Evolutionary conservation across 2,888 invertebrate species (phyloP).

Genomic region (Agonopterix heracliana): DNA sequence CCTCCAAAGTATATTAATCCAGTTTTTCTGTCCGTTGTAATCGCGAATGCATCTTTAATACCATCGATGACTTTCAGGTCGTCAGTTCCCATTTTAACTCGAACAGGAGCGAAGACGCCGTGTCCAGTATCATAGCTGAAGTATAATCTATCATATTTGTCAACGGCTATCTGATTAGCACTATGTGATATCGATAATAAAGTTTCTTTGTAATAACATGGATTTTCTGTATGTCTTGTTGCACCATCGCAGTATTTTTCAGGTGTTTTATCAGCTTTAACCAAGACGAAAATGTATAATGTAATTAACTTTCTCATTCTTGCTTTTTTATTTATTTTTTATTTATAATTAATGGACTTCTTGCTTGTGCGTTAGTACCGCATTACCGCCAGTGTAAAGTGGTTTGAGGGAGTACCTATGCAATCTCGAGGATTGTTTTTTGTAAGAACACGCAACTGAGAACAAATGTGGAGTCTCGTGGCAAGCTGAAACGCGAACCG

Average conservation of each 20-base stretch:
- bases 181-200: constrained; percentile 45
- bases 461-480: too few relatives aligned
- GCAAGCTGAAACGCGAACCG: too few relatives aligned
- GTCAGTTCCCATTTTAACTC: constrained; percentile 34
- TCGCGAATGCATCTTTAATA: constrained; percentile 58
- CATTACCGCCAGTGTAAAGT: too few relatives aligned
- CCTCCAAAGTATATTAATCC: constrained; percentile 57
- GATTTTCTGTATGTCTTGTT: constrained; percentile 29
- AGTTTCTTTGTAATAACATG: constrained; percentile 50
- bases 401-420: too few relatives aligned
- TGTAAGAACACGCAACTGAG: too few relatives aligned
- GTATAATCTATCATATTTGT: constrained; percentile 46
- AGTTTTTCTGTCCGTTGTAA: constrained; percentile 32
- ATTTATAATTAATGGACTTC: too few relatives aligned
- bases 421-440: too few relatives aligned
- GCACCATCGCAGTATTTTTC: constrained; percentile 37
- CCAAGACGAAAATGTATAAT: not conserved
- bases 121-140: constrained; percentile 59
- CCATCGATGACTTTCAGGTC: constrained; percentile 48
- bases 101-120: constrained; percentile 52
- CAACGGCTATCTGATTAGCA: constrained; percentile 56
- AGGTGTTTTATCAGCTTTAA: not conserved
- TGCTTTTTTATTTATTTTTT: too few relatives aligned
- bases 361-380: too few relatives aligned
- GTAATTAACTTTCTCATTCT: too few relatives aligned